phyloP scores from a whole-genome alignment of 2,113 vertebrate species.

The Callocephalon fimbriatum region DNA sequence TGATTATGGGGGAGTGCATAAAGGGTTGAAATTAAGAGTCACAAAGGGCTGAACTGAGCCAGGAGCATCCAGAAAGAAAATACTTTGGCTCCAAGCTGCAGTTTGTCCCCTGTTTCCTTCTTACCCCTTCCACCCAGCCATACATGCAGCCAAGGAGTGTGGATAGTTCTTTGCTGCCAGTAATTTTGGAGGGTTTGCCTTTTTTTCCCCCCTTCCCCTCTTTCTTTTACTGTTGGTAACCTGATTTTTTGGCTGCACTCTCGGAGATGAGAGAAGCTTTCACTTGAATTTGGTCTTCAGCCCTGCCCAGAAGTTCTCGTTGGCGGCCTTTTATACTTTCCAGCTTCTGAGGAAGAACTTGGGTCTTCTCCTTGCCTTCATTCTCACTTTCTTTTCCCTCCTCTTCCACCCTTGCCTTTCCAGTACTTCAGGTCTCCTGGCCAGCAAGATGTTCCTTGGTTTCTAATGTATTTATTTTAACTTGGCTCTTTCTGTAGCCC shows the following conservation, averaged over 20 bases:
- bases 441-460: background rate
- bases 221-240: constrained; percentile 1
- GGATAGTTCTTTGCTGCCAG: background rate
- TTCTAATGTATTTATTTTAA: constrained; percentile 29
- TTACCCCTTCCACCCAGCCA: background rate
- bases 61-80: constrained; percentile 21
- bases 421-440: background rate
- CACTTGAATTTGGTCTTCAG: constrained; percentile 39
- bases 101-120: background rate
- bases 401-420: background rate
- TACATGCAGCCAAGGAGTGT: background rate
- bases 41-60: constrained; percentile 32
- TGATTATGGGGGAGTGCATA: constrained; percentile 6
- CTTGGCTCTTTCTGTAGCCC: background rate
- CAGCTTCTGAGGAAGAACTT: constrained; percentile 32
- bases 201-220: background rate
- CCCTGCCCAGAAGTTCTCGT: background rate
- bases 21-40: constrained; percentile 35
- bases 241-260: constrained; percentile 11
- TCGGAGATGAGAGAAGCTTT: constrained; percentile 37
- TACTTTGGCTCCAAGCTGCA: background rate
- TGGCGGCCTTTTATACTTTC: background rate
- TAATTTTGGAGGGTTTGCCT: background rate
- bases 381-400: background rate
- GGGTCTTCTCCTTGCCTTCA: background rate